These are phyloP conservation scores for Edolisoma coerulescens DNA, from an alignment of 2,113 vertebrate species.

Conservation along the genomic window DNA sequence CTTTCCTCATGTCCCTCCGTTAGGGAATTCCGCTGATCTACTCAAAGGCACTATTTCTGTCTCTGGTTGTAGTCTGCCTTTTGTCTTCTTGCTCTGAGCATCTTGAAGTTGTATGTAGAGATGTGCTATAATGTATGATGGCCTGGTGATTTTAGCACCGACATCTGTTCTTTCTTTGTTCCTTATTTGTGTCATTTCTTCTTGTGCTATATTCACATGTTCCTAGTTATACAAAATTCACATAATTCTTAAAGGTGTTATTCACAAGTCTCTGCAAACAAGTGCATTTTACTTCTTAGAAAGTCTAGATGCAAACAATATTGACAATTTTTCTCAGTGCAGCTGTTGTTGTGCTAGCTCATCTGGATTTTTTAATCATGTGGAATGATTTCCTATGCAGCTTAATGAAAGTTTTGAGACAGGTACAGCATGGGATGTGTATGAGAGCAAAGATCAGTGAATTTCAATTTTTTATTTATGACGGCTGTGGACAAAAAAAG, in stretches of 20 bases:
- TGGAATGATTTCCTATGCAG: neutral
- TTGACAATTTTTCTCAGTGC: neutral
- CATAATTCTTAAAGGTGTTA: neutral
- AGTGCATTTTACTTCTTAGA: neutral
- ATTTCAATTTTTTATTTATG: neutral
- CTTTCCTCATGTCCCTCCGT: neutral
- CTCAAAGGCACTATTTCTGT: neutral
- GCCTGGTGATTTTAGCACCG: neutral
- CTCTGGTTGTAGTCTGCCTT: neutral
- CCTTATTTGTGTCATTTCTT: neutral
- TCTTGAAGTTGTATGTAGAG: neutral
- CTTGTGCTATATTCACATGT: neutral
- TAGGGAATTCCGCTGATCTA: neutral
- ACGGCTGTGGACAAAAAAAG: neutral
- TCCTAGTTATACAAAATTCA: neutral
- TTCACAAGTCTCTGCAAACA: neutral
- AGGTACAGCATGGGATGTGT: neutral
- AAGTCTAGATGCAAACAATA: neutral
- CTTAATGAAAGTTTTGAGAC: neutral
- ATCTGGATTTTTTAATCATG: neutral
- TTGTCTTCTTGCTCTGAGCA: neutral
- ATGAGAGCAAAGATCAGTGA: neutral
- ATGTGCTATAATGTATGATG: neutral
- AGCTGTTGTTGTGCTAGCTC: neutral
- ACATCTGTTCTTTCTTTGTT: neutral